A percentile compares a stretch with the other conserved stretches of the same genome.
Evolutionary conservation across 2,797 vertebrate genomes (phyloP).

Genomic region (Antrozous pallidus): DNA sequence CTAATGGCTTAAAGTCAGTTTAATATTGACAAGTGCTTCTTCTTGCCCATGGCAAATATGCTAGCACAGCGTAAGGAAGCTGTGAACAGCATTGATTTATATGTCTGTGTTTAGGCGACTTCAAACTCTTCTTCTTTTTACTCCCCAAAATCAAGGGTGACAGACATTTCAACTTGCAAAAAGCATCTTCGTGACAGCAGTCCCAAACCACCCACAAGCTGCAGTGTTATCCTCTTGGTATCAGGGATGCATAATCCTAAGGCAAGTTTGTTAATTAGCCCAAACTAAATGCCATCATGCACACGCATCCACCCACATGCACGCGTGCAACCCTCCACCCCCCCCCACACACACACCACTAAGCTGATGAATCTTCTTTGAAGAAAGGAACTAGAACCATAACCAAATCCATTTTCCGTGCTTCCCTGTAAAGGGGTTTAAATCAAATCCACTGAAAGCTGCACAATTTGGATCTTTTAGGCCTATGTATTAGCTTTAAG

Average conservation of each 20-base stretch:
- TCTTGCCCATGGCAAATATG: slow-evolving; percentile 30
- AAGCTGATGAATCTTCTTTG: slow-evolving; percentile 37
- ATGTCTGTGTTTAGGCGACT: slow-evolving; percentile 57
- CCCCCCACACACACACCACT: not conserved
- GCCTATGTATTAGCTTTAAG: slow-evolving; percentile 34
- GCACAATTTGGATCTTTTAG: slow-evolving; percentile 46
- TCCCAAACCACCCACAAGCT: not conserved
- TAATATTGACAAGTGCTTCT: slow-evolving; percentile 49
- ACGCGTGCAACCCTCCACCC: too few species aligned
- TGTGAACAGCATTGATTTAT: slow-evolving; percentile 61
- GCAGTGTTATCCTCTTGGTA: not conserved
- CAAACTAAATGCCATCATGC: not conserved
- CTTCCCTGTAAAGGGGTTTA: slow-evolving; percentile 65
- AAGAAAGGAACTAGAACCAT: slow-evolving; percentile 35
- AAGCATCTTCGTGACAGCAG: not conserved
- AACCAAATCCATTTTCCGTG: slow-evolving; percentile 53
- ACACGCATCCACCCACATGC: not conserved
- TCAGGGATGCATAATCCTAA: not conserved
- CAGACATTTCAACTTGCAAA: not conserved
- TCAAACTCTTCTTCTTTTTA: slow-evolving; percentile 43
- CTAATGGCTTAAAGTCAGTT: slow-evolving; percentile 39
- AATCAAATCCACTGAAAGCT: slow-evolving; percentile 63
- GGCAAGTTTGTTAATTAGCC: not conserved
- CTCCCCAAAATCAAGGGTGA: not conserved
- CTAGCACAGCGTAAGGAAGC: slow-evolving; percentile 38